A percentile compares a stretch with the other conserved stretches of the same genome.
These are phyloP conservation scores for Nudaria mundana DNA, from an alignment of 2,888 invertebrate genomes.

Conservation along the genomic window DNA sequence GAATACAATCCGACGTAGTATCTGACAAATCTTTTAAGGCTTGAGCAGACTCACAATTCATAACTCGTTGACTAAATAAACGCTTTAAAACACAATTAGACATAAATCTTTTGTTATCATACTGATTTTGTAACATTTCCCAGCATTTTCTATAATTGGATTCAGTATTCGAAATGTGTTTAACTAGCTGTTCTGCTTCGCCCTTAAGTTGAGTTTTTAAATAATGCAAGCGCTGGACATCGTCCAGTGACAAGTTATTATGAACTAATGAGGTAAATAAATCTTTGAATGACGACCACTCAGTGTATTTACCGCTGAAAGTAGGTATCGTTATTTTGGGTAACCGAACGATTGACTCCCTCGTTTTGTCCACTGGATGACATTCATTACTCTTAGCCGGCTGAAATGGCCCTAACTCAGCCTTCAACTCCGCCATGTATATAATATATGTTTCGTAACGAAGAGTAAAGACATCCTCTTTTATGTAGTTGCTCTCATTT, in stretches of 20 bases:
- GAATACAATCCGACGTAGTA: neutral
- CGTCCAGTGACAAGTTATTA: neutral
- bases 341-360: neutral
- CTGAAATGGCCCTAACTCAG: neutral
- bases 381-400: neutral
- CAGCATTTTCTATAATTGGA: constrained; percentile 2
- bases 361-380: neutral
- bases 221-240: constrained; percentile 1
- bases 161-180: neutral
- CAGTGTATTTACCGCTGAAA: neutral
- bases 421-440: neutral
- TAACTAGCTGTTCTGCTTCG: constrained; percentile 1
- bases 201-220: neutral
- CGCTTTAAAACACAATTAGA: neutral
- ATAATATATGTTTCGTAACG: neutral
- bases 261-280: neutral
- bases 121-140: neutral
- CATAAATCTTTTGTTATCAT: constrained; percentile 3
- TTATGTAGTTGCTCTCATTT: neutral
- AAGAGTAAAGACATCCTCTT: neutral
- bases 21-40: neutral
- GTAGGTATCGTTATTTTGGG: too few species aligned
- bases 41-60: neutral
- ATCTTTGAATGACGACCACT: neutral
- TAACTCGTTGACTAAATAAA: neutral